These are phyloP conservation scores for Zaprionus kolodkinae DNA, from an alignment of 1,140 invertebrate species.

Conservation along the genomic window DNA sequence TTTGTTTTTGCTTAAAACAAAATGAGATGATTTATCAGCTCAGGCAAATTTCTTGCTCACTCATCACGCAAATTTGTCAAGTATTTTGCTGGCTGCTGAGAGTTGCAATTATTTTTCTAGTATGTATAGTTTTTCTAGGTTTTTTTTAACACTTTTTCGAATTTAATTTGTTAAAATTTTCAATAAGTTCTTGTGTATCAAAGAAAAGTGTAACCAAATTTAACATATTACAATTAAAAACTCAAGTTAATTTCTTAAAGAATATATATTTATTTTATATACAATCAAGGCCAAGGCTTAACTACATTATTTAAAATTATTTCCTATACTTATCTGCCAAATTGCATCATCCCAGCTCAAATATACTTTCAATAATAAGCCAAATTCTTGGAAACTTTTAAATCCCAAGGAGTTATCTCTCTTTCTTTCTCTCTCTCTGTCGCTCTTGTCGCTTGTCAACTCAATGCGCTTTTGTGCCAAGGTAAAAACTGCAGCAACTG, in stretches of 20 bases:
- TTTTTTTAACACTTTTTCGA: too few species aligned
- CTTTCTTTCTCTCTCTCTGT: background rate
- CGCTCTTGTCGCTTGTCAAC: slow-evolving; percentile 15
- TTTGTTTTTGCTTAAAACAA: slow-evolving; percentile 35
- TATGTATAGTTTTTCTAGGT: too few species aligned
- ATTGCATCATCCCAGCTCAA: background rate
- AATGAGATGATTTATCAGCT: slow-evolving; percentile 73
- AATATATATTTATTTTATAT: background rate
- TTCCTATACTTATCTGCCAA: background rate
- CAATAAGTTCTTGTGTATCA: too few species aligned
- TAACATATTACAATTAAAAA: too few species aligned
- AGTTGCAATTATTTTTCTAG: too few species aligned
- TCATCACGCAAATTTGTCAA: slow-evolving; percentile 69
- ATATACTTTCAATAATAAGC: background rate
- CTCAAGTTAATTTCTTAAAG: too few species aligned
- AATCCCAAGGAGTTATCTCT: slow-evolving; percentile 12
- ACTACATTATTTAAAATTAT: background rate
- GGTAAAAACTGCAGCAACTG: slow-evolving; percentile 22
- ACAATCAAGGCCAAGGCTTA: background rate
- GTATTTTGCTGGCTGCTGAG: background rate
- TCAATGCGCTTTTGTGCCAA: slow-evolving; percentile 9
- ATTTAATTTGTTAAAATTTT: too few species aligned
- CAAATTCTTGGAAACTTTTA: background rate
- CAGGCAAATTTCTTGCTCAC: slow-evolving; percentile 58
- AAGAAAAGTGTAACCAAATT: too few species aligned